Percentiles rank a stretch among this genome's conserved stretches.
Conservation (phyloP, 2,888 invertebrate species). For the Zaprionus lineosus region DNA sequence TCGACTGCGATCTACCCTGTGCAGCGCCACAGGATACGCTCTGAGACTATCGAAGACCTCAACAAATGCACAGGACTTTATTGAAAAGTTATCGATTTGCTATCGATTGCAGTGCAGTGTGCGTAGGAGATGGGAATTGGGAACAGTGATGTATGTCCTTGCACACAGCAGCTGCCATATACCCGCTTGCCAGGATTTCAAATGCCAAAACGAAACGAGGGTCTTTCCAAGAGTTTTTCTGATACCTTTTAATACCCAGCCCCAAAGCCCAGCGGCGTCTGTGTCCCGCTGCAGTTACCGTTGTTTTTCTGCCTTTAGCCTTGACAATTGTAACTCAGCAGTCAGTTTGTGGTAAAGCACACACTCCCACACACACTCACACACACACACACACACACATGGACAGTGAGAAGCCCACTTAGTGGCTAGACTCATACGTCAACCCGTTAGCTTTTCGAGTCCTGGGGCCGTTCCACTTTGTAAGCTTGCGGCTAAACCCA, state of each 20-base stretch:
- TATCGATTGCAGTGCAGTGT: no score
- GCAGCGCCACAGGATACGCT: no score
- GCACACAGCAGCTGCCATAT: no score
- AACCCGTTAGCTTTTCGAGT: conserved; percentile 41
- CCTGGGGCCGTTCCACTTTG: conserved; percentile 42
- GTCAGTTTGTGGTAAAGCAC: conserved; percentile 24
- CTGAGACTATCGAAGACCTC: no score
- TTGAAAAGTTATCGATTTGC: no score
- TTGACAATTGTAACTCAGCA: conserved; percentile 55
- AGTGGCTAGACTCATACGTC: conserved; percentile 59
- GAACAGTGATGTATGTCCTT: no score
- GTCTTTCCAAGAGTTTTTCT: conserved; percentile 12
- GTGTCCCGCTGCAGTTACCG: conserved; percentile 1
- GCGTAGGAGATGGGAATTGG: no score
- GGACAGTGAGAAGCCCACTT: conserved; percentile 50
- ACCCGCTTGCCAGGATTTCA: no score
- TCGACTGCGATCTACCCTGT: no score
- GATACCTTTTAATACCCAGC: conserved; percentile 50
- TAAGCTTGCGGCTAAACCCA: conserved; percentile 58
- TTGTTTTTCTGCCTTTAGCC: conserved; percentile 37
- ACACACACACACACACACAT: not conserved
- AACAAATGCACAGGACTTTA: no score
- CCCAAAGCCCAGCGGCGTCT: conserved; percentile 18
- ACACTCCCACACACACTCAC: conserved; percentile 1
- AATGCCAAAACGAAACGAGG: no score